Conservation (phyloP, 2,888 invertebrate species). For the Macaria liturata region DNA sequence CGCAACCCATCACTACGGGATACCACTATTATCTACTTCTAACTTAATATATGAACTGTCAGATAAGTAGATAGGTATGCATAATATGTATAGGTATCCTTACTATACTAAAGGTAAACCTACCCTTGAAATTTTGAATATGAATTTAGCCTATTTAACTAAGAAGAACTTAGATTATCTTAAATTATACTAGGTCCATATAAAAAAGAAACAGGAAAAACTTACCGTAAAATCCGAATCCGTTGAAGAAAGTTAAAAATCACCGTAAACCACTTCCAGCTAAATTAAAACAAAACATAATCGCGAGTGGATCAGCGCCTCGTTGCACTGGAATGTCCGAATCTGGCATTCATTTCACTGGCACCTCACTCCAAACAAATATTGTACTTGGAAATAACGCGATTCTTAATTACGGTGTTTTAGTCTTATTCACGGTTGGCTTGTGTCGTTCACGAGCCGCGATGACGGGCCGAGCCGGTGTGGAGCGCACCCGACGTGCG, state of each 20-base stretch:
- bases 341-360: slow-evolving; percentile 42
- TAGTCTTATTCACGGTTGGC: slow-evolving; percentile 62
- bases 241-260: slow-evolving; percentile 34
- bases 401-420: slow-evolving; percentile 49
- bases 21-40: no score
- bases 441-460: slow-evolving; percentile 46
- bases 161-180: no score
- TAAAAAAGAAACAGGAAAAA: slow-evolving; percentile 25
- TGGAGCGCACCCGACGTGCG: slow-evolving; percentile 54
- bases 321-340: slow-evolving; percentile 57
- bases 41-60: no score
- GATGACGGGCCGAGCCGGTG: slow-evolving; percentile 38
- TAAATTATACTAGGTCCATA: no score
- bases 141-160: no score
- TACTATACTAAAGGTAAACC: no score
- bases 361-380: slow-evolving; percentile 36
- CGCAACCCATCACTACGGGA: no score
- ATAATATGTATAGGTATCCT: no score
- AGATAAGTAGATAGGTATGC: no score
- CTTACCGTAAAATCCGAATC: slow-evolving; percentile 35
- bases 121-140: no score
- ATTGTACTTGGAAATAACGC: slow-evolving; percentile 44
- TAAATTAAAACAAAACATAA: slow-evolving; percentile 61
- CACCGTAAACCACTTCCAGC: slow-evolving; percentile 49
- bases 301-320: slow-evolving; percentile 61